Percentiles rank a stretch among this genome's conserved stretches.
phyloP scores from a whole-genome alignment of 2,888 invertebrate species.

The Luperina testacea region DNA sequence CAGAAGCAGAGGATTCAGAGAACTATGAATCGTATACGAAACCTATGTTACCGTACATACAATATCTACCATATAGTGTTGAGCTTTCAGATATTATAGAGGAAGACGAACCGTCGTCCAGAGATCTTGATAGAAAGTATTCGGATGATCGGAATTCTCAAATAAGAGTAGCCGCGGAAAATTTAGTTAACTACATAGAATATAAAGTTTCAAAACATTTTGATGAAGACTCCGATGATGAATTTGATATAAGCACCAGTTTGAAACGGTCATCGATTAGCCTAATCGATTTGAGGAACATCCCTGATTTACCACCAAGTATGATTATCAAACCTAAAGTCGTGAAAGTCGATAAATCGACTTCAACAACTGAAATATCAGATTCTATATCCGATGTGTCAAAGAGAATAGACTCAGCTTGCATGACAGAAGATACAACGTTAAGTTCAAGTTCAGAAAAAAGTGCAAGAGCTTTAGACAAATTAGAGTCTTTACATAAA shows the following conservation, averaged over 20 bases:
- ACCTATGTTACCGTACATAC: constrained; percentile 77
- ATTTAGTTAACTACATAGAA: constrained; percentile 81
- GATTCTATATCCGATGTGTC: constrained; percentile 83
- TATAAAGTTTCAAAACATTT: constrained; percentile 77
- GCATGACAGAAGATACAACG: constrained; percentile 85
- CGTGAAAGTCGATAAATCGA: constrained; percentile 82
- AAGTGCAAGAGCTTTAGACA: constrained; percentile 83
- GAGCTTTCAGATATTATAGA: constrained; percentile 87
- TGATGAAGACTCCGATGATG: constrained; percentile 79
- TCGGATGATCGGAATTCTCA: constrained; percentile 76
- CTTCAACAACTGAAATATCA: constrained; percentile 85
- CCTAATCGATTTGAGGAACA: constrained; percentile 84
- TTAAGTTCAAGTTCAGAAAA: constrained; percentile 78
- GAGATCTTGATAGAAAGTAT: constrained; percentile 72
- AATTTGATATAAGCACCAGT: constrained; percentile 81
- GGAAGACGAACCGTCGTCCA: constrained; percentile 85
- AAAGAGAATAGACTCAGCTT: constrained; percentile 80
- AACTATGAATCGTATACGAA: constrained; percentile 85
- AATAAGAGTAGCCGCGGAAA: constrained; percentile 78
- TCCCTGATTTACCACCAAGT: constrained; percentile 86
- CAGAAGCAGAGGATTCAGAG: constrained; percentile 84
- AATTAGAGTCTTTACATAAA: constrained; percentile 84
- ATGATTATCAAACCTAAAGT: constrained; percentile 85
- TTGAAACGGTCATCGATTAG: constrained; percentile 83
- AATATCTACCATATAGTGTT: constrained; percentile 82